Evolutionary conservation across 2,797 vertebrate genomes (phyloP).

Genomic region (Syngnathus acus): DNA sequence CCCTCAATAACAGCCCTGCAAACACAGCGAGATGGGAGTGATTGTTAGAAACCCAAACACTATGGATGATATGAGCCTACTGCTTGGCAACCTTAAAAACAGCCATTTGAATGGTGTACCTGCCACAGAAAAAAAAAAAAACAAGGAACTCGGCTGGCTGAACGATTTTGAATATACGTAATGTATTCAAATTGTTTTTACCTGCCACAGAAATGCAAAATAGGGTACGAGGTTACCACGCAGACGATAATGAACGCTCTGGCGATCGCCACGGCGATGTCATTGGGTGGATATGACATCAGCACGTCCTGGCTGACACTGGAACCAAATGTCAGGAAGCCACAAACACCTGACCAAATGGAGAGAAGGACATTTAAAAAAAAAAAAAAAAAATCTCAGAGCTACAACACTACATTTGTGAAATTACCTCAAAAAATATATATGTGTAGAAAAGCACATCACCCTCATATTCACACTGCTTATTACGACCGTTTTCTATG

Average conservation of each 20-base stretch:
- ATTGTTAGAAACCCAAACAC: no score
- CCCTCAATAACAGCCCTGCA: constrained; percentile 89
- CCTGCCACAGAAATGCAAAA: constrained; percentile 96
- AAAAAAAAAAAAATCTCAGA: constrained; percentile 1
- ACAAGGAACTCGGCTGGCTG: no score
- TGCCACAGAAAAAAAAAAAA: no score
- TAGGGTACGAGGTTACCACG: constrained; percentile 92
- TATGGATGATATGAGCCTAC: no score
- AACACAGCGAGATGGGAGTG: background rate
- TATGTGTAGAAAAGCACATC: background rate
- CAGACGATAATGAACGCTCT: constrained; percentile 91
- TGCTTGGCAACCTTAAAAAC: no score
- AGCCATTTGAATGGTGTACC: no score
- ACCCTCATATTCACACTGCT: background rate
- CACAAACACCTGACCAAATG: constrained; percentile 79
- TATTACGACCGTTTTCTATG: background rate
- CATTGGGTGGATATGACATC: constrained; percentile 89
- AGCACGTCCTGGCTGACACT: constrained; percentile 85
- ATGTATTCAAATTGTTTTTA: constrained; percentile 31
- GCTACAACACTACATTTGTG: background rate
- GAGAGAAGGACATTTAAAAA: background rate
- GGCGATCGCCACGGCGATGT: constrained; percentile 85
- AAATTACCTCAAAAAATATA: background rate
- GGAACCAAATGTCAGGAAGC: constrained; percentile 89
- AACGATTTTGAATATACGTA: no score